phyloP scores from a whole-genome alignment of 2,888 invertebrate species.

The Alloscopus bannaensis region DNA sequence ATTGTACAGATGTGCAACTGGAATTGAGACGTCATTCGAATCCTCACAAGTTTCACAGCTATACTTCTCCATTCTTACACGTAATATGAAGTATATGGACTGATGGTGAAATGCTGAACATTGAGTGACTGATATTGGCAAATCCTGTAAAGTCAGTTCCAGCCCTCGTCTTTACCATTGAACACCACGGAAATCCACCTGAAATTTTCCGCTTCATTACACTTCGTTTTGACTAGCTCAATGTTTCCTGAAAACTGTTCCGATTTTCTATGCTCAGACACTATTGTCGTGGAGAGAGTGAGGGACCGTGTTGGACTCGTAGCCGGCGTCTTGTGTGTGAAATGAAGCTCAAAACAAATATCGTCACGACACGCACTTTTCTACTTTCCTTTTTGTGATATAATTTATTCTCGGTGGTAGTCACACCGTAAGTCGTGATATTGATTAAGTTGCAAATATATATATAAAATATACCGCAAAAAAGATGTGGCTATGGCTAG shows the following conservation, averaged over 20 bases:
- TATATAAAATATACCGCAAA: slow-evolving; percentile 31
- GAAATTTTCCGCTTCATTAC: slow-evolving; percentile 2
- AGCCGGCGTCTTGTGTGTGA: background rate
- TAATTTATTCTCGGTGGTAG: slow-evolving; percentile 40
- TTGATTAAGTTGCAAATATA: slow-evolving; percentile 24
- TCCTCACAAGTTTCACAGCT: slow-evolving; percentile 18
- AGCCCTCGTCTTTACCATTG: background rate
- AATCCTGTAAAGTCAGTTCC: background rate
- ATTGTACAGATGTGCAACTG: slow-evolving; percentile 18
- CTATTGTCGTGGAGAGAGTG: background rate
- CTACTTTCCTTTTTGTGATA: slow-evolving; percentile 34
- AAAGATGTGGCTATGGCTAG: slow-evolving; percentile 62
- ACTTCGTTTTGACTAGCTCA: slow-evolving; percentile 22
- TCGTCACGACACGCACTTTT: background rate
- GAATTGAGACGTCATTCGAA: slow-evolving; percentile 50
- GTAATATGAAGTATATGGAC: background rate
- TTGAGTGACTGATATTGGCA: background rate
- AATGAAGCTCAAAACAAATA: background rate
- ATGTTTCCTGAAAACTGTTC: slow-evolving; percentile 36
- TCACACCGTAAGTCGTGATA: slow-evolving; percentile 53
- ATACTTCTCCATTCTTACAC: background rate
- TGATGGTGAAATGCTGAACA: background rate
- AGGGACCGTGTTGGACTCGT: background rate
- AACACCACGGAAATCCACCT: background rate
- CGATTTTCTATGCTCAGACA: background rate